Conservation (phyloP, 2,888 invertebrate genomes). For the Galeopsomyia nigrocyanea region DNA sequence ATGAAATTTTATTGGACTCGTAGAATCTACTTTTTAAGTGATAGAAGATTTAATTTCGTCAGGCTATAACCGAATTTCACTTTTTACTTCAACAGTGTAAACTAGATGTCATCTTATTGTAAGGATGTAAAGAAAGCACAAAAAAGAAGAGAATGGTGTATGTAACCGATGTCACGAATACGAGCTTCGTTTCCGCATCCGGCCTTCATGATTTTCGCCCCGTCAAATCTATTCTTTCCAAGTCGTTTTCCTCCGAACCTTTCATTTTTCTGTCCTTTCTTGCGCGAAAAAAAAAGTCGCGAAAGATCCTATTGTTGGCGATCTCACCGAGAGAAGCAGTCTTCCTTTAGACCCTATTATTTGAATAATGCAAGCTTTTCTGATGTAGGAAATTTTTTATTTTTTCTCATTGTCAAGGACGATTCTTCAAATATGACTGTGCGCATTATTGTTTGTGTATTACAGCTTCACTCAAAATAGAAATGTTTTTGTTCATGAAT, state of each 20-base stretch:
- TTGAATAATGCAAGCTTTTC: constrained; percentile 34
- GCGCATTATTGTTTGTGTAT: no score
- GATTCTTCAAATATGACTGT: neutral
- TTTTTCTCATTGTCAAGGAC: neutral
- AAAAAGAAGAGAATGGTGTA: constrained; percentile 29
- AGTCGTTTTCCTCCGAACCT: constrained; percentile 39
- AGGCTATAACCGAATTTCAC: no score
- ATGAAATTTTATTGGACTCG: no score
- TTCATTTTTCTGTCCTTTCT: constrained; percentile 47
- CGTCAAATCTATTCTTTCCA: constrained; percentile 61
- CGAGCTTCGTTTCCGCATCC: constrained; percentile 63
- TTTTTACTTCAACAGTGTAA: no score
- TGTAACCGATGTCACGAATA: constrained; percentile 50
- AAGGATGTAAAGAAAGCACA: constrained; percentile 12
- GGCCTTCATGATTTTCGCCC: constrained; percentile 61
- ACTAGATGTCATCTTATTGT: neutral
- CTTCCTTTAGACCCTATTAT: constrained; percentile 36
- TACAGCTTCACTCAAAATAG: no score
- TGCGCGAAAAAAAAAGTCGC: constrained; percentile 35
- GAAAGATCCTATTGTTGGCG: constrained; percentile 43
- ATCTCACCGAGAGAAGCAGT: constrained; percentile 22
- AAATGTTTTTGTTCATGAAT: no score
- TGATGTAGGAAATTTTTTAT: neutral
- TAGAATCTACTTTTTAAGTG: no score
- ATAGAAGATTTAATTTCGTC: no score